phyloP scores from a whole-genome alignment of 1,140 invertebrate genomes.

The Trinorchestia longiramus region DNA sequence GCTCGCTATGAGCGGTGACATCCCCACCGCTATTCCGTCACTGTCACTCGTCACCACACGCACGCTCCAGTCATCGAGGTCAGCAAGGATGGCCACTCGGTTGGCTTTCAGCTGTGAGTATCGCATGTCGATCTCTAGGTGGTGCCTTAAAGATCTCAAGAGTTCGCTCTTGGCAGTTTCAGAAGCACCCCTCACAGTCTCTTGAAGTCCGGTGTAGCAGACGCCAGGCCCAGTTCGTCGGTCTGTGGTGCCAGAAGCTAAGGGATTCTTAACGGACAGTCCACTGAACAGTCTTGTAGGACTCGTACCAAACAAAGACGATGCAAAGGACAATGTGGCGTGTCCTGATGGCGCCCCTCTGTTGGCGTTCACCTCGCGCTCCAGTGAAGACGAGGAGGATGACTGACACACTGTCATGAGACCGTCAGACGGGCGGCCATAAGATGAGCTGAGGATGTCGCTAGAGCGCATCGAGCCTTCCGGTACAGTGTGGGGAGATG shows the following conservation, averaged over 20 bases:
- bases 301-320: constrained; percentile 3
- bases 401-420: background rate
- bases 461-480: background rate
- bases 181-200: background rate
- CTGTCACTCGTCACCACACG: constrained; percentile 60
- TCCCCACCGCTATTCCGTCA: constrained; percentile 74
- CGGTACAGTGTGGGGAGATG: background rate
- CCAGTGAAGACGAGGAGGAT: background rate
- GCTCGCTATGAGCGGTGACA: constrained; percentile 85
- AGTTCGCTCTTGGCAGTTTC: background rate
- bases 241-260: background rate
- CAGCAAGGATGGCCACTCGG: constrained; percentile 16
- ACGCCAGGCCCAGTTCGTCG: background rate
- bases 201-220: background rate
- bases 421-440: background rate
- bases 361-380: background rate
- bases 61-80: constrained; percentile 42
- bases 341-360: background rate
- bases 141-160: background rate
- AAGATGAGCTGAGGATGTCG: background rate
- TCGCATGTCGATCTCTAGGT: background rate
- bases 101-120: background rate
- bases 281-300: background rate
- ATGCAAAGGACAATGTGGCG: background rate
- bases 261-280: background rate